Percentiles rank a stretch among this genome's conserved stretches.
These are phyloP conservation scores for Acropora yongei DNA, from an alignment of 64 coral and sea anemone species.

Conservation along the genomic window DNA sequence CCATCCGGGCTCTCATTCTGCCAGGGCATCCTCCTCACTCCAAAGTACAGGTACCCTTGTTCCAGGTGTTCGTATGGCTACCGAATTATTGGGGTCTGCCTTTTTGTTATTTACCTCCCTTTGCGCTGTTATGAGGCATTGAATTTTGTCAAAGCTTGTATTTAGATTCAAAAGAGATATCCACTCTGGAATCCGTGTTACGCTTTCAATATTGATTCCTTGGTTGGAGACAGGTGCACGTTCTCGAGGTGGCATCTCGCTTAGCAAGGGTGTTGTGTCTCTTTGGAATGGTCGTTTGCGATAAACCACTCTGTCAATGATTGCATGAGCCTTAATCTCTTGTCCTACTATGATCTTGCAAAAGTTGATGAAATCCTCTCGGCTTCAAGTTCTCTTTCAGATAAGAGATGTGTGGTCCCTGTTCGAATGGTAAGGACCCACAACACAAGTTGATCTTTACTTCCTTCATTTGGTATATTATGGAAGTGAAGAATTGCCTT, in stretches of 20 bases:
- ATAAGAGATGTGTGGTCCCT: not conserved
- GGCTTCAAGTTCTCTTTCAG: not conserved
- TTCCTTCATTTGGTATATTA: not conserved
- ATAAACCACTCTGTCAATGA: not conserved
- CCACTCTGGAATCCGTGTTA: not conserved
- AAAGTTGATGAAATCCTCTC: not conserved
- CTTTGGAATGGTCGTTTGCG: not conserved
- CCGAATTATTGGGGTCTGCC: not conserved
- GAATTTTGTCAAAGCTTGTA: not conserved
- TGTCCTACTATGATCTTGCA: not conserved
- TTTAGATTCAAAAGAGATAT: not conserved
- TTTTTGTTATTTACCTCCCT: not conserved
- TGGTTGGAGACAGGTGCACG: not conserved
- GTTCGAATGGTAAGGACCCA: not conserved
- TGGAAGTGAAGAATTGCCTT: not conserved
- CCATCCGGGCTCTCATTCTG: slow-evolving; percentile 19
- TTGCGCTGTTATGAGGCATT: not conserved
- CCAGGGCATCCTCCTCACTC: not conserved
- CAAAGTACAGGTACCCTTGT: not conserved
- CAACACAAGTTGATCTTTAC: not conserved
- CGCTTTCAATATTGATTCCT: not conserved
- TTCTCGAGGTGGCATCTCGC: not conserved
- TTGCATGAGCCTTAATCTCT: not conserved
- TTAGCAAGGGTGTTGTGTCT: not conserved
- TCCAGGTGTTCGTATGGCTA: not conserved